Conservation (phyloP, 2,888 invertebrate species). For the Synanthedon tipuliformis region DNA sequence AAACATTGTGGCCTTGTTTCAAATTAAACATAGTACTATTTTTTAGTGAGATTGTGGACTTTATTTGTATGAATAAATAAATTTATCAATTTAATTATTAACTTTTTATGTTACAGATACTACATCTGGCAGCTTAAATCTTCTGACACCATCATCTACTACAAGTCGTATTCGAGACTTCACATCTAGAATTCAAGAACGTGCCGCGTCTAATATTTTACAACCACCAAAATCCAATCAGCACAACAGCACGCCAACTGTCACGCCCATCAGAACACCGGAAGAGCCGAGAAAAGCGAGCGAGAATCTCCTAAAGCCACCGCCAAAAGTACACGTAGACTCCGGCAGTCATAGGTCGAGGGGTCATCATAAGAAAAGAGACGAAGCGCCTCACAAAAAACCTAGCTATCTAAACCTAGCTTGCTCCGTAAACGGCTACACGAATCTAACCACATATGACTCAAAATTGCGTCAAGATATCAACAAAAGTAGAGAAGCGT, state of each 20-base stretch:
- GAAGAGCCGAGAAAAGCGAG: conserved; percentile 29
- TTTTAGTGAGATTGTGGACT: no score
- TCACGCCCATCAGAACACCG: conserved; percentile 36
- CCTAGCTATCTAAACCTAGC: conserved; percentile 91
- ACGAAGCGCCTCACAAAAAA: conserved; percentile 71
- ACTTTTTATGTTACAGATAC: conserved; percentile 42
- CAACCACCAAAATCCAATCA: conserved; percentile 20
- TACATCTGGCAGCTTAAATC: conserved; percentile 74
- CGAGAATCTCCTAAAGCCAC: conserved; percentile 53
- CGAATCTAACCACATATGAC: conserved; percentile 87
- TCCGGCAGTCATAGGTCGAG: conserved; percentile 47
- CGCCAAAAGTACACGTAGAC: conserved; percentile 50
- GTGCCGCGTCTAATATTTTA: conserved; percentile 43
- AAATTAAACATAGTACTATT: no score
- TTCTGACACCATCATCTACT: conserved; percentile 72
- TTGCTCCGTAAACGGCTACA: conserved; percentile 91
- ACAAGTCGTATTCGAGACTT: conserved; percentile 69
- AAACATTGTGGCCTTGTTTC: no score
- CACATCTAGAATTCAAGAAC: conserved; percentile 71
- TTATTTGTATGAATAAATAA: no score
- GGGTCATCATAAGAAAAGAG: conserved; percentile 48
- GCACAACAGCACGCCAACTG: conserved; percentile 27
- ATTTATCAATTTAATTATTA: no score
- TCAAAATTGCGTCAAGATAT: conserved; percentile 81
- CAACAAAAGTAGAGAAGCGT: conserved; percentile 78